A percentile compares a stretch with the other conserved stretches of the same genome.
Conservation (phyloP, 2,113 vertebrate species). For the Erpornis zantholeuca region DNA sequence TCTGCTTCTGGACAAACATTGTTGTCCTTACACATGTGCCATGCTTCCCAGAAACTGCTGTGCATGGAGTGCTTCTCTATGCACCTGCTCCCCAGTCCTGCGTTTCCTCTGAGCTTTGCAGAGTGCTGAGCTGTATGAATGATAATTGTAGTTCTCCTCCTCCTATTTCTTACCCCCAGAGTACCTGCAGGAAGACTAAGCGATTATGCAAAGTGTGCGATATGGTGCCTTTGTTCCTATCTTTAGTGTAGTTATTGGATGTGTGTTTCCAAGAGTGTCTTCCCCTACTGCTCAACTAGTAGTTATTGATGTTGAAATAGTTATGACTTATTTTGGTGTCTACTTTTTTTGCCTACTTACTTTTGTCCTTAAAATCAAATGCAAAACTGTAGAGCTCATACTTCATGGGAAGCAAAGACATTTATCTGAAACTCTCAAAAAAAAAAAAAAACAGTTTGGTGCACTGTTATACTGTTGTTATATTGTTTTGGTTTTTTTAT, state of each 20-base stretch:
- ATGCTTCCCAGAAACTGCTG: neutral
- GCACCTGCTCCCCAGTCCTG: neutral
- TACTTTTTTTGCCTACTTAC: accelerated
- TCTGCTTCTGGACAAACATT: neutral
- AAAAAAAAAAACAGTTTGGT: neutral
- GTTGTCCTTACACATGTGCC: accelerated
- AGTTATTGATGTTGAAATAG: neutral
- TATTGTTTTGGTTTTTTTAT: neutral
- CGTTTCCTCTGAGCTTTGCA: neutral
- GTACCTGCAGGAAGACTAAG: neutral
- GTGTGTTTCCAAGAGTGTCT: neutral
- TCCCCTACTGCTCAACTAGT: neutral
- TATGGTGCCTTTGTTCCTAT: neutral
- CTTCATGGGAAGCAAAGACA: neutral
- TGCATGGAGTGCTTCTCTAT: neutral
- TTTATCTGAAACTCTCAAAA: neutral
- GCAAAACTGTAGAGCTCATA: neutral
- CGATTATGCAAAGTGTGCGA: neutral
- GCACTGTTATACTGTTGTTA: neutral
- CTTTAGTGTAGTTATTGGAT: neutral
- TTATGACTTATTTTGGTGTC: neutral
- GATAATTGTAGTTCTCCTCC: neutral
- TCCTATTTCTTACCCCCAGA: neutral
- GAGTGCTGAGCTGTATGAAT: neutral
- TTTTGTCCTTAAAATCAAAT: neutral